Evolutionary conservation across 2,113 vertebrate genomes (phyloP).

Genomic region (Salvelinus namaycush): DNA sequence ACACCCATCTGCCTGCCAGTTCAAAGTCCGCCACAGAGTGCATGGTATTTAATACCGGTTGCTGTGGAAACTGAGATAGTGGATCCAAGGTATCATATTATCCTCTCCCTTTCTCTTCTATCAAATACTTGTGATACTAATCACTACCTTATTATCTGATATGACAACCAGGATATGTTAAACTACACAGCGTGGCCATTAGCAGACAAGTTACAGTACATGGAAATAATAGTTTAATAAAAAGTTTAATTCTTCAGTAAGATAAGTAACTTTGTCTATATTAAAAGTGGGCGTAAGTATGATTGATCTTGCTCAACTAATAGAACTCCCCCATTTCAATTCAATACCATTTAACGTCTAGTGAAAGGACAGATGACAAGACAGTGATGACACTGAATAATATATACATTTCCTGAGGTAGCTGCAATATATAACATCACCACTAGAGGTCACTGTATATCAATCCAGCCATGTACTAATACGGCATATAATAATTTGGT

Average conservation of each 20-base stretch:
- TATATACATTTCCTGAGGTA: neutral
- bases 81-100: constrained; percentile 26
- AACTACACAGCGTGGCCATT: neutral
- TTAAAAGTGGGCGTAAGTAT: too few relatives aligned
- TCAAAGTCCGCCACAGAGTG: constrained; percentile 59
- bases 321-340: too few relatives aligned
- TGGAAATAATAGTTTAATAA: too few relatives aligned
- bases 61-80: constrained; percentile 63
- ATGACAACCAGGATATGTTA: neutral
- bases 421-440: neutral
- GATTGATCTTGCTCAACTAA: too few relatives aligned
- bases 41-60: constrained; percentile 60
- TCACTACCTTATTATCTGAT: neutral
- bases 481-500: too few relatives aligned
- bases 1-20: constrained; percentile 38
- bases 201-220: neutral
- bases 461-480: neutral
- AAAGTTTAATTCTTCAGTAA: too few relatives aligned
- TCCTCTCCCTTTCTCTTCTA: constrained; percentile 29
- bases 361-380: too few relatives aligned
- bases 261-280: too few relatives aligned
- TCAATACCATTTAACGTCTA: too few relatives aligned
- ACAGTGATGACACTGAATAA: too few relatives aligned
- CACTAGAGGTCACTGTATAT: neutral
- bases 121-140: constrained; percentile 1